Evolutionary conservation across 2,888 invertebrate species (phyloP), one percentile per base, ranked within the genome.

Genomic region (Linnaemya vulpina): DNA sequence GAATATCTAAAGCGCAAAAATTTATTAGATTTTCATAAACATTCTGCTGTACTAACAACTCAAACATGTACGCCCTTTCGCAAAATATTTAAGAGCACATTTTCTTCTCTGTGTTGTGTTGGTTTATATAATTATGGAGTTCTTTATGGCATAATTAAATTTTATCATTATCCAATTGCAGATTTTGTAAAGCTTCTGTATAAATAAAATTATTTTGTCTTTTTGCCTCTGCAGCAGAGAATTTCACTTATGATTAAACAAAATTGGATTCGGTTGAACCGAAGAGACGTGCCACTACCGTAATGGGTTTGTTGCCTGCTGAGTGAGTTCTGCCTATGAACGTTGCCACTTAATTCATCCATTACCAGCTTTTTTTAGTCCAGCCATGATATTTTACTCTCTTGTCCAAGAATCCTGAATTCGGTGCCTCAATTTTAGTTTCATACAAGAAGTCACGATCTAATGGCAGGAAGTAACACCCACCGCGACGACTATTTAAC

Each of bases 151-250:
- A 71, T 75, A 84, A 84, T 79, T 84, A 75, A 79, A 79, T 84
- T 79, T 49, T 79, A 71, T 84, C 70, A 84, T 84, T 79, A 84
- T 84, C 83, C 79, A 75, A 79, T 84, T 84, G 70, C 75, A 49
- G 35, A 53, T 63, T 53, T 20, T 30, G 17, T 74, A 38, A 20
- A 49, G 73, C 73, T 73, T 73, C 75, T 43, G 38, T 65, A n/a
- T n/a, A 65, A 53, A 20, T 25, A 55, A 3, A 10, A 11, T 38
- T 38, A 1, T 38, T 46, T 46, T 13, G 3, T 22, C 5, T 13
- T 25, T 55, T 55, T 55, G 7, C 15, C 13, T 5, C 55, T 30
- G 20, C 51, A 20, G 10, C 51, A 51, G 20, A 51, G 15, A 51
- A 20, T 51, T 17, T 20, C 17, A 20, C 20, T 51, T 20, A 17